A percentile compares a stretch with the other conserved stretches of the same genome.
Conservation (phyloP, 2,797 vertebrate genomes). For the Petrocephalus schoutedeni region DNA sequence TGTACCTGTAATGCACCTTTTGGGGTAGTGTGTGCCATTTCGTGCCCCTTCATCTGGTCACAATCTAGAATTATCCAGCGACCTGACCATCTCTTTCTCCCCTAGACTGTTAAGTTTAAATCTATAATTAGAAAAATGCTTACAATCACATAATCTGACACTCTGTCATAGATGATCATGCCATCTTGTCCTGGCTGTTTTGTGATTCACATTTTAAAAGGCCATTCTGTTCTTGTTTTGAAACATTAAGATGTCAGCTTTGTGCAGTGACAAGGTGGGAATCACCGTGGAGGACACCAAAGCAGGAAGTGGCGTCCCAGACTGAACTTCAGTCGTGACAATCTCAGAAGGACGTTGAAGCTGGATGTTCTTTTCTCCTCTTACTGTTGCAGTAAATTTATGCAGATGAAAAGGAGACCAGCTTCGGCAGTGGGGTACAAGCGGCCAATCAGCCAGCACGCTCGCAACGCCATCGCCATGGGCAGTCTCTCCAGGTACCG, state of each 20-base stretch:
- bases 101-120: background rate
- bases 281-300: background rate
- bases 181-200: background rate
- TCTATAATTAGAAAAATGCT: background rate
- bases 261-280: background rate
- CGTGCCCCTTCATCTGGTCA: background rate
- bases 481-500: slow-evolving; percentile 82
- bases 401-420: slow-evolving; percentile 78
- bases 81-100: background rate
- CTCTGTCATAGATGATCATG: background rate
- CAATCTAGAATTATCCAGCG: background rate
- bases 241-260: background rate
- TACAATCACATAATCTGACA: background rate
- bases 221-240: background rate
- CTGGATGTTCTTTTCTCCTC: background rate
- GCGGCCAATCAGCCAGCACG: slow-evolving; percentile 91
- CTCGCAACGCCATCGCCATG: slow-evolving; percentile 82
- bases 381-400: slow-evolving; percentile 55
- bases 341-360: background rate
- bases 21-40: background rate
- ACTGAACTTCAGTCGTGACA: background rate
- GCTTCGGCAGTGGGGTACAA: slow-evolving; percentile 90
- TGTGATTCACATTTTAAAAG: background rate
- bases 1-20: background rate
- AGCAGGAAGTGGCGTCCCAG: background rate